Conservation (phyloP, 2,113 vertebrate species). For the Nerophis ophidion region DNA sequence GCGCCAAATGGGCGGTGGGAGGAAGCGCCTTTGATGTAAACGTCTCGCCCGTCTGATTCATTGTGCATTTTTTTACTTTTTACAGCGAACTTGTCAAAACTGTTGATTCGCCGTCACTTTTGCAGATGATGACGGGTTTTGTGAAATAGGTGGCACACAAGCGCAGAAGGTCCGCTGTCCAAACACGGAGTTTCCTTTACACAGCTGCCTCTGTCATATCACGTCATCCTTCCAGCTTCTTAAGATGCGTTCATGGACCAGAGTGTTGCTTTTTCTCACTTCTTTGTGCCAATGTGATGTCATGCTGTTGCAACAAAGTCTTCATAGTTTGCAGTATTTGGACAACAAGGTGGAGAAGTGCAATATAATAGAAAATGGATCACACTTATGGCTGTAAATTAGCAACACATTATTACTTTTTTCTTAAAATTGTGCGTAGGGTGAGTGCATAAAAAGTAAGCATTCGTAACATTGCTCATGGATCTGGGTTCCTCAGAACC, state of each 20-base stretch:
- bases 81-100: slow-evolving; percentile 61
- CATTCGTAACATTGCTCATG: not conserved
- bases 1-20: slow-evolving; percentile 60
- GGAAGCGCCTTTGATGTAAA: slow-evolving; percentile 66
- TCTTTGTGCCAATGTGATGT: too few species aligned
- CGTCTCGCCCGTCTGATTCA: slow-evolving; percentile 38
- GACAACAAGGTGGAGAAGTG: too few species aligned
- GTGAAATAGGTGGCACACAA: slow-evolving; percentile 65
- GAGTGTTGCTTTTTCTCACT: not conserved
- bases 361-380: too few species aligned
- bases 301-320: too few species aligned
- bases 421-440: not conserved
- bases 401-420: not conserved
- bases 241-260: not conserved
- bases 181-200: slow-evolving; percentile 63
- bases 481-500: too few species aligned
- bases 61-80: slow-evolving; percentile 36
- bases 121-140: slow-evolving; percentile 43
- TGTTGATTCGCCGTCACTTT: slow-evolving; percentile 65
- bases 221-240: not conserved
- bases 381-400: too few species aligned
- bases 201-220: slow-evolving; percentile 34
- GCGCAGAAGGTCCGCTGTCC: slow-evolving; percentile 56
- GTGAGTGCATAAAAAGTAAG: not conserved
- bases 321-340: too few species aligned